Base-by-base conservation (phyloP, 2,113 vertebrate species). In the Struthidea cinerea region DNA sequence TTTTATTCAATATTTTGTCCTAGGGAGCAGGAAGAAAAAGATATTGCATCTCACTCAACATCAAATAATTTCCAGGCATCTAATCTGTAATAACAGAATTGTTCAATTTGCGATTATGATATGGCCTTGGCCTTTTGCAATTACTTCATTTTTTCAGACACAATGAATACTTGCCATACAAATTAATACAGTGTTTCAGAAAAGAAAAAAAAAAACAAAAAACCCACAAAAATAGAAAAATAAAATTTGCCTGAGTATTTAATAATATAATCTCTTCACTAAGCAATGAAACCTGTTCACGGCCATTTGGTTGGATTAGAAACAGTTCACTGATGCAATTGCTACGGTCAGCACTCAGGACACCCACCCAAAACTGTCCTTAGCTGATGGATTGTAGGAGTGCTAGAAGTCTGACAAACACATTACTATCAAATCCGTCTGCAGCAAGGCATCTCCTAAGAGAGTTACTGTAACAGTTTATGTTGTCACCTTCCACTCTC, bases 391-490 rank as follows among this genome's bases (percentile, higher is more conserved):
- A 78, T 46, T 79, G 49, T 57, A 63, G 52, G 32, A 91, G 70
- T 57, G 46, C 44, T 35, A 27, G 15, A 84, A 94, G 60, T 67
- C 73, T 88, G 60, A 78, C 56, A 84, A 86, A 93, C 83, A 75
- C 24, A 33, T 56, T 84, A 16, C 64, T 50, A 82, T 55, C 77
- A 65, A 84, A 92, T 56, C 83, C n/a, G 32, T 57, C 60, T 78
- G 65, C 70, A 90, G 81, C 13, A 84, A 65, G 61, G 73, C 69
- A 95, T 22, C 32, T 93, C 85, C 83, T 79, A 28, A 71, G 65
- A 88, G 90, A 92, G 55, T 89, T 96, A 87, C 60, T 93, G 33
- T 94, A 93, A 90, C 90, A 89, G 93, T 86, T 94, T 86, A 57
- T 81, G 69, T 71, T 95, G 81, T 78, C 80, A 57, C 90, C 73